phyloP scores from a whole-genome alignment of 2,888 invertebrate genomes.

The Alcis repandata region DNA sequence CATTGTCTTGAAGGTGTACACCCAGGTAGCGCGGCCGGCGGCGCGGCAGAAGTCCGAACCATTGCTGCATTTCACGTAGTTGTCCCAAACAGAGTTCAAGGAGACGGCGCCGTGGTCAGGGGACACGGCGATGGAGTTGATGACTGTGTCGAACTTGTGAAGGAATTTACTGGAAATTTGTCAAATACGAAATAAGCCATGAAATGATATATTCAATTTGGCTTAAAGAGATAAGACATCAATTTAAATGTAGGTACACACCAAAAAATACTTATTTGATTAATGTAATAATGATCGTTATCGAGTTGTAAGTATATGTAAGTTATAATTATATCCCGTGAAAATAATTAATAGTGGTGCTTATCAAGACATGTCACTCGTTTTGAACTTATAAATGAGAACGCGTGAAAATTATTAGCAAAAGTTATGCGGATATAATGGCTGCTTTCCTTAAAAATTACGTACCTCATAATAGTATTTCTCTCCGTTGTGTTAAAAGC shows the following conservation, averaged over 20 bases:
- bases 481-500: conserved; percentile 59
- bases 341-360: too few relatives aligned
- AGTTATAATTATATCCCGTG: too few relatives aligned
- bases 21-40: conserved; percentile 64
- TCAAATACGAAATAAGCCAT: neutral
- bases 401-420: too few relatives aligned
- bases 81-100: conserved; percentile 64
- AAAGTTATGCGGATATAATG: neutral
- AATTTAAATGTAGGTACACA: too few relatives aligned
- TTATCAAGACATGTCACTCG: too few relatives aligned
- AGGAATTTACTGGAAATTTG: conserved; percentile 64
- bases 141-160: conserved; percentile 68
- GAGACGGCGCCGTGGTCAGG: conserved; percentile 50
- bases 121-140: conserved; percentile 63
- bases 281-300: too few relatives aligned
- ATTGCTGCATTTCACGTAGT: conserved; percentile 60
- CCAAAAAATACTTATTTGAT: too few relatives aligned
- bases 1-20: conserved; percentile 64
- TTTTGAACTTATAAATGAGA: too few relatives aligned
- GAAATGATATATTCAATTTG: too few relatives aligned
- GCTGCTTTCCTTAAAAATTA: neutral
- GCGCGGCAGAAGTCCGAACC: conserved; percentile 56
- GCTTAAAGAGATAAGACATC: too few relatives aligned
- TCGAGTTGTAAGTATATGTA: too few relatives aligned
- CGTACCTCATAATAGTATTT: conserved; percentile 63